Base-by-base conservation (phyloP, 2,888 invertebrate genomes). In the Ormyrus labotus region DNA sequence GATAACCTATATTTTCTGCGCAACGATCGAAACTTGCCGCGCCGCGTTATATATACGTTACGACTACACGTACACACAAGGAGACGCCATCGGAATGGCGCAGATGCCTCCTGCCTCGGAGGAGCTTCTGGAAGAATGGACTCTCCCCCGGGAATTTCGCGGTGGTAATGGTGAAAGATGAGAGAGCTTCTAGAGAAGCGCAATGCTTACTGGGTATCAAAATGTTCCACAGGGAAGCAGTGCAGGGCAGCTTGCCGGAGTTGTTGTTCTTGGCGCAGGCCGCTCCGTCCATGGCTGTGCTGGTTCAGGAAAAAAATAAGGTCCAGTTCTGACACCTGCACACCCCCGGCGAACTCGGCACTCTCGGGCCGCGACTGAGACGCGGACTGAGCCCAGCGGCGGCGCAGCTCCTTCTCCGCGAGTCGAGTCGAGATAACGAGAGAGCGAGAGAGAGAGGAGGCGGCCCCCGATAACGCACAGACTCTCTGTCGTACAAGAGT, bases 21-120 rank as follows among this genome's bases (percentile, higher is more conserved):
- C 74, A 79, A 74, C 79, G 79, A 79, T 79, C 79, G 79, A 79
- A 79, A 79, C 79, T 74, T 79, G 73, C 79, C 63, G 74, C 68
- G 61, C 13, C 67, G 61, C 34, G 34, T 34, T 11, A 55, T 61
- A 67, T 48, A 60, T 50, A 53, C n/a, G 11, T 1, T 55, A 7
- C 47, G 10, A 11, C 13, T 45, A 48, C 61, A 9, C 69, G 10
- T 55, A 6, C 61, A 63, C 55, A 64, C 63, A 50, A 19, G 34
- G 10, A 55, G 13, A 68, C 51, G 64, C 10, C 7, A 51, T 47
- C 50, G 47, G 7, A 60, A 51, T 55, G 64, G 64, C 64, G 64
- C 55, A 50, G 7, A 50, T 60, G 34, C 34, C 34, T 34, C 4
- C 34, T 0, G 34, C 34, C 34, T 34, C 34, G 34, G 13, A 13